These are phyloP conservation scores for Silurus lanzhouensis DNA, from an alignment of 2,797 vertebrate genomes.

Conservation along the genomic window DNA sequence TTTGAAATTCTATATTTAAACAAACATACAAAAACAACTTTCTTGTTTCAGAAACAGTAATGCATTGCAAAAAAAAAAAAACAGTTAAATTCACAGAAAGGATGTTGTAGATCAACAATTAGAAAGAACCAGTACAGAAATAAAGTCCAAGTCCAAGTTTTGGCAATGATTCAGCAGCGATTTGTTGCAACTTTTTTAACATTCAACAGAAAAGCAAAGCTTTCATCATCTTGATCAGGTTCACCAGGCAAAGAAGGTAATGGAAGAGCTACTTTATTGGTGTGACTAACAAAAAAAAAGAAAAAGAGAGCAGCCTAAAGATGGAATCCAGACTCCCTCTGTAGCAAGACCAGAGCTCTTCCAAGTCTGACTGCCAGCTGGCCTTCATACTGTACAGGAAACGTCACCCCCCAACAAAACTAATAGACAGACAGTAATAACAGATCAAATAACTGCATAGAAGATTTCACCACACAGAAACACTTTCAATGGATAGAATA, in stretches of 20 bases:
- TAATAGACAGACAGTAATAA: constrained; percentile 42
- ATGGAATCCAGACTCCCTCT: constrained; percentile 52
- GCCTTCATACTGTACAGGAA: constrained; percentile 42
- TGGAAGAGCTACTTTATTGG: constrained; percentile 43
- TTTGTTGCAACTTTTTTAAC: constrained; percentile 31
- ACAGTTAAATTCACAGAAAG: background rate
- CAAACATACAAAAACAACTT: background rate
- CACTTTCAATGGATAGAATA: background rate
- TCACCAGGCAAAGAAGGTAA: constrained; percentile 46
- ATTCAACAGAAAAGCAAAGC: constrained; percentile 22
- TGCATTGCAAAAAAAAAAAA: too few relatives aligned
- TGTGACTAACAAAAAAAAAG: constrained; percentile 43
- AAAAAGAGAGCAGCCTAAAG: constrained; percentile 17
- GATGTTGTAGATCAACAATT: background rate
- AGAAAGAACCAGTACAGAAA: background rate
- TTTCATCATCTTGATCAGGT: constrained; percentile 52
- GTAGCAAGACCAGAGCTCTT: constrained; percentile 33
- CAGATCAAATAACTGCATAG: background rate
- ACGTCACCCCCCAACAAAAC: constrained; percentile 42
- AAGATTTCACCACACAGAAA: background rate
- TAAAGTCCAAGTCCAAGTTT: background rate
- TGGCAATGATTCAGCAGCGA: constrained; percentile 33
- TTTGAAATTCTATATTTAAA: background rate
- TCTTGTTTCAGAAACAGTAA: background rate
- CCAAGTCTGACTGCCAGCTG: constrained; percentile 41